A percentile compares a stretch with the other conserved stretches of the same genome.
Evolutionary conservation across 2,113 vertebrate genomes (phyloP).

Genomic region (Catharus fuscescens): DNA sequence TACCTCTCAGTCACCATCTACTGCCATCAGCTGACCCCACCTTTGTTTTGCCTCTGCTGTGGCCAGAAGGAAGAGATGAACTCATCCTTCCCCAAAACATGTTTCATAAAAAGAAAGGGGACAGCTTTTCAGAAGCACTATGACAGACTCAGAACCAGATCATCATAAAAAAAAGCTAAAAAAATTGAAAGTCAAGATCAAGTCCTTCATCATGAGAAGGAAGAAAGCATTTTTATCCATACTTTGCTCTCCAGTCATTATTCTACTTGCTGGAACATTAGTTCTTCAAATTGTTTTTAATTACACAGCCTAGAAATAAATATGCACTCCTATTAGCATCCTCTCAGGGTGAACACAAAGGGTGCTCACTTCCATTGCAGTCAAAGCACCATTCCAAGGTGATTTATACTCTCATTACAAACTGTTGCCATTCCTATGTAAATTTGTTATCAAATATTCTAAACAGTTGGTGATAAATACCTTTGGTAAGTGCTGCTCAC

Average conservation of each 20-base stretch:
- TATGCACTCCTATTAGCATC: conserved; percentile 40
- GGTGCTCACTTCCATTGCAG: conserved; percentile 50
- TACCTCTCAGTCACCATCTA: background rate
- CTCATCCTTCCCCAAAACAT: background rate
- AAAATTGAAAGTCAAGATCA: conserved; percentile 17
- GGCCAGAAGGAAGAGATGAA: background rate
- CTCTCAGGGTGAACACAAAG: conserved; percentile 44
- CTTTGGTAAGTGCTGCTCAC: conserved; percentile 39
- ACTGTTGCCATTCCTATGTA: conserved; percentile 72
- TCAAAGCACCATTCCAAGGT: conserved; percentile 65
- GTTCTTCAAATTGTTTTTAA: conserved; percentile 47
- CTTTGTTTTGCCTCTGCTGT: background rate
- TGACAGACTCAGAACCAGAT: background rate
- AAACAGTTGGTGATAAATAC: conserved; percentile 72
- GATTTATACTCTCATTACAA: conserved; percentile 73
- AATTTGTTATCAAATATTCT: conserved; percentile 81
- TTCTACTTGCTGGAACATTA: conserved; percentile 27
- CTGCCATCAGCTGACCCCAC: background rate
- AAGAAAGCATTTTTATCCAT: conserved; percentile 2
- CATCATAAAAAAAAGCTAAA: conserved; percentile 3
- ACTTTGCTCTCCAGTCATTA: background rate
- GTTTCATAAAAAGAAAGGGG: background rate
- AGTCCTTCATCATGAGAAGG: conserved; percentile 3
- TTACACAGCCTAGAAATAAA: conserved; percentile 53
- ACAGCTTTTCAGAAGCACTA: background rate